Percentiles rank a stretch among this genome's conserved stretches.
phyloP scores from a whole-genome alignment of 1,140 invertebrate species.

The Triops longicaudatus region DNA sequence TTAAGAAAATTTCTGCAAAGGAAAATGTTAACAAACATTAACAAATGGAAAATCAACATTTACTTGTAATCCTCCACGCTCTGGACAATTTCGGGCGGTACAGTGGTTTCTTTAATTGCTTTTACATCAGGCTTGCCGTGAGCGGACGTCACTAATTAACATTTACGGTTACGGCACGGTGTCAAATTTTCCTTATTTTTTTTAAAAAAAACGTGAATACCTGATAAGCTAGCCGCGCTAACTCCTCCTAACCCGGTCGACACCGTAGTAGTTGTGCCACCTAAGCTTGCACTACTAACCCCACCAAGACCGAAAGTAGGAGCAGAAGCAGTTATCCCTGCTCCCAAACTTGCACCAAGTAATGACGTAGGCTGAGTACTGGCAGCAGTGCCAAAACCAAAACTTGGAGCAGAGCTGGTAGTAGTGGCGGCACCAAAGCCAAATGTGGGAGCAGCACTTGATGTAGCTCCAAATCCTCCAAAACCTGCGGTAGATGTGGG shows the following conservation, averaged over 20 bases:
- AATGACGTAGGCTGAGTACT: slow-evolving; percentile 21
- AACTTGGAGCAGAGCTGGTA: slow-evolving; percentile 30
- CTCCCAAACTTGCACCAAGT: slow-evolving; percentile 1
- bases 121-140: slow-evolving; percentile 49
- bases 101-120: slow-evolving; percentile 55
- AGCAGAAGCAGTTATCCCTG: slow-evolving; percentile 30
- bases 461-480: slow-evolving; percentile 36
- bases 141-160: slow-evolving; percentile 39
- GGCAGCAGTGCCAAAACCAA: slow-evolving; percentile 25
- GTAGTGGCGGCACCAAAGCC: slow-evolving; percentile 37
- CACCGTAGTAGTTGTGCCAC: slow-evolving; percentile 36
- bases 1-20: slow-evolving; percentile 67
- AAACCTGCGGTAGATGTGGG: slow-evolving; percentile 33
- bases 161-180: slow-evolving; percentile 13
- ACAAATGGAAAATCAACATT: slow-evolving; percentile 42
- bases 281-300: slow-evolving; percentile 30
- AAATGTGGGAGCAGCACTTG: slow-evolving; percentile 34
- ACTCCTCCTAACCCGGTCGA: slow-evolving; percentile 55
- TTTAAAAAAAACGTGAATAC: slow-evolving; percentile 30
- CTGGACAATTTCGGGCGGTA: slow-evolving; percentile 61
- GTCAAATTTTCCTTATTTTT: too few species aligned
- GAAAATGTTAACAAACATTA: too few species aligned
- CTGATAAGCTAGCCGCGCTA: slow-evolving; percentile 45
- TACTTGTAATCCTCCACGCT: slow-evolving; percentile 52
- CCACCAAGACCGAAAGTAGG: slow-evolving; percentile 32